Base-by-base conservation (phyloP, 2,797 vertebrate genomes). In the Sebastes reedi region DNA sequence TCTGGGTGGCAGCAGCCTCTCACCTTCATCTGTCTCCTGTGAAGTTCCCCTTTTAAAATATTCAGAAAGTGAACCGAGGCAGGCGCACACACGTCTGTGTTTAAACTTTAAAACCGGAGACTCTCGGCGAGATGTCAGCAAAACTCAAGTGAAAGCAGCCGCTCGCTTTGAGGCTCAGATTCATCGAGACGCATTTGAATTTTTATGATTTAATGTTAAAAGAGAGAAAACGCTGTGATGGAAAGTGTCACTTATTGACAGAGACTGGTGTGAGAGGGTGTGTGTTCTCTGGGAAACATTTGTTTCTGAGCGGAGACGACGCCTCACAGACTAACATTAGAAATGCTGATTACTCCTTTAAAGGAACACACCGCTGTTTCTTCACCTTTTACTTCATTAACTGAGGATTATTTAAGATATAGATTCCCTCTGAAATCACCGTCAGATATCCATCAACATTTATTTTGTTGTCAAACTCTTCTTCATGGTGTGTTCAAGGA, bases 1-100 rank as follows among this genome's bases (percentile, higher is more conserved):
- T 95, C 91, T 91, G 75, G 84, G 77, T 89, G 90, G 87, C 89
- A 88, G 87, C 85, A 86, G 86, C 86, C 89, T 76, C 77, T 88
- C 88, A 92, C 91, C 85, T 94, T 93, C 90, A 93, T 91, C 87
- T 67, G 79, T 85, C 89, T 91, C 85, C 85, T 86, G 89, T 86
- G 87, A 89, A 92, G 88, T 82, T 68, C 83, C 76, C 67, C 58
- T 70, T 78, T 61, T 90, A 77, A 92, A 92, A 88, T 91, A 89
- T 93, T 86, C 87, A 91, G 81, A 72, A 73, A 81, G 82, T 30
- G 75, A 84, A 80, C 55, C 24, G 70, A 81, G 71, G 73, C 81
- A 78, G 82, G 46, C 78, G 34, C 34, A 36, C 34, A 27, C 67
- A 81, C 79, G 75, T 81, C 78, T 88, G 72, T 85, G 88, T 90